Conservation (phyloP, 1,140 invertebrate species). For the Caenorhabditis brenneri region DNA sequence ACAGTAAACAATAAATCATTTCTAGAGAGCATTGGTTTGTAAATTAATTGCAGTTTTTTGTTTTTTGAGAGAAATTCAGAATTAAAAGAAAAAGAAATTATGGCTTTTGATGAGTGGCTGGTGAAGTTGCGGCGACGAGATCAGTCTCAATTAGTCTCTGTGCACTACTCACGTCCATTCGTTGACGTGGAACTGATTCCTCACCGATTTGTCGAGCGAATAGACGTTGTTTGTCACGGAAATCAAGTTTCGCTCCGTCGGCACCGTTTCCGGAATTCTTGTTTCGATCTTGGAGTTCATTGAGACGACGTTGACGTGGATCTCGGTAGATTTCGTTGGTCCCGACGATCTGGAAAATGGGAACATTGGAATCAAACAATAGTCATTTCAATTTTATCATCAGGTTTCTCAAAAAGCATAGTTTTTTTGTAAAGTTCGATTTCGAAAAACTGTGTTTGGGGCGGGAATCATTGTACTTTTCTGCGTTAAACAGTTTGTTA, state of each 20-base stretch:
- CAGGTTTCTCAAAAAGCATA: too few relatives aligned
- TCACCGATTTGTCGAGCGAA: conserved; percentile 72
- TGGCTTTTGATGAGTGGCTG: background rate
- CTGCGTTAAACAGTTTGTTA: too few relatives aligned
- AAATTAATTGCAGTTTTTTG: too few relatives aligned
- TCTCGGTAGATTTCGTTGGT: conserved; percentile 73
- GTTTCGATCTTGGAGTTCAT: conserved; percentile 42
- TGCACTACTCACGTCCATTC: conserved; percentile 68
- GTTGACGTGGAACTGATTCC: conserved; percentile 69
- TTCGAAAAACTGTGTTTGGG: too few relatives aligned
- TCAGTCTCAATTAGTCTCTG: conserved; percentile 45
- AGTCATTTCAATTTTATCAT: too few relatives aligned
- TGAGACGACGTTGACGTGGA: conserved; percentile 69
- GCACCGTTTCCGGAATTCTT: conserved; percentile 63
- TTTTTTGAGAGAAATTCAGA: too few relatives aligned
- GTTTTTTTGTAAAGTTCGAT: too few relatives aligned
- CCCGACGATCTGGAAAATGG: conserved; percentile 64
- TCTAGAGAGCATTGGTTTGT: background rate
- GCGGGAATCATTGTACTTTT: too few relatives aligned
- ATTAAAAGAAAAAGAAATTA: background rate
- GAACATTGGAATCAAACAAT: background rate
- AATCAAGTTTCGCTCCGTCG: conserved; percentile 60
- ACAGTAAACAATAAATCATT: background rate
- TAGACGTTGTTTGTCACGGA: conserved; percentile 73
- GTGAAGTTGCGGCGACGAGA: background rate